Percentiles rank a stretch among this genome's conserved stretches.
phyloP scores from a whole-genome alignment of 2,797 vertebrate species.

The Nannoperca australis region DNA sequence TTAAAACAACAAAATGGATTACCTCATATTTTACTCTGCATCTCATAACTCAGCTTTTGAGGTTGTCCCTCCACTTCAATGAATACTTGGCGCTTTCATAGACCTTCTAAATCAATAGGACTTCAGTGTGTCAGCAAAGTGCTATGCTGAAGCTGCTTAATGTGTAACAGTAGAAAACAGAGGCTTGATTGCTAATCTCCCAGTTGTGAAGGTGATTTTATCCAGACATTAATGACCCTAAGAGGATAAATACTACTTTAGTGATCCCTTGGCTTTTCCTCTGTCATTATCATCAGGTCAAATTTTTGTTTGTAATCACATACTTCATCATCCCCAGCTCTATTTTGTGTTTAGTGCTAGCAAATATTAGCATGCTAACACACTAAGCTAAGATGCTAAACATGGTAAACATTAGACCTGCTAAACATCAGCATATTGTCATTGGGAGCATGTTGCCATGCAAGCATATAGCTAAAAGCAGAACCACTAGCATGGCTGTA shows the following conservation, averaged over 20 bases:
- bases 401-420: background rate
- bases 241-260: background rate
- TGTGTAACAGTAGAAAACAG: slow-evolving; percentile 25
- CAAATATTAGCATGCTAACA: background rate
- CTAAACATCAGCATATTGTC: background rate
- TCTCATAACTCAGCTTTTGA: slow-evolving; percentile 49
- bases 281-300: background rate
- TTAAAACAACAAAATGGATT: slow-evolving; percentile 38
- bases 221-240: background rate
- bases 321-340: background rate
- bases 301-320: background rate
- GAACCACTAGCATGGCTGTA: background rate
- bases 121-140: slow-evolving; percentile 38
- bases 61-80: slow-evolving; percentile 27
- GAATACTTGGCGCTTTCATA: slow-evolving; percentile 10
- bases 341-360: background rate
- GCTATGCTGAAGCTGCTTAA: slow-evolving; percentile 31
- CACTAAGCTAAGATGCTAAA: background rate
- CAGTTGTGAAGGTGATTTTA: slow-evolving; percentile 33
- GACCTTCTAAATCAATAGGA: slow-evolving; percentile 38
- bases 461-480: slow-evolving; percentile 5
- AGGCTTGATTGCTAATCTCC: slow-evolving; percentile 34
- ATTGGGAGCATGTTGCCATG: background rate
- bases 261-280: background rate
- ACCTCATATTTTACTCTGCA: slow-evolving; percentile 44